Conservation (phyloP, 2,888 invertebrate species). For the Cephus sareptanus region DNA sequence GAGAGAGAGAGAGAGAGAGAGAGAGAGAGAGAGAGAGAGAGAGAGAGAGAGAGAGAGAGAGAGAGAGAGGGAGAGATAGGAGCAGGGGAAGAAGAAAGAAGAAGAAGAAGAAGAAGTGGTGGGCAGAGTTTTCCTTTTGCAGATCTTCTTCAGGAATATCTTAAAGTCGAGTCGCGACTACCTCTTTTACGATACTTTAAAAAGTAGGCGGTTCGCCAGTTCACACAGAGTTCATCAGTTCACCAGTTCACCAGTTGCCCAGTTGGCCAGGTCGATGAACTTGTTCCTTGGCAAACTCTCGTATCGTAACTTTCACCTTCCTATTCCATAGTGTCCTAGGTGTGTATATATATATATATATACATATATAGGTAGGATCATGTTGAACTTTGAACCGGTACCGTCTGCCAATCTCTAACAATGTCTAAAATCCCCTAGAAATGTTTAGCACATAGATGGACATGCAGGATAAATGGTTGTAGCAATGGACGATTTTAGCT, state of each 20-base stretch:
- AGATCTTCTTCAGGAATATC: neutral
- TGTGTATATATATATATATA: neutral
- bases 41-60: too few relatives aligned
- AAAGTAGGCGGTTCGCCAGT: neutral
- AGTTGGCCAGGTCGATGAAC: neutral
- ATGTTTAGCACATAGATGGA: neutral
- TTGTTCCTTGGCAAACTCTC: neutral
- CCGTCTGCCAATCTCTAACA: neutral
- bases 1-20: too few relatives aligned
- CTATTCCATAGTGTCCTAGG: neutral
- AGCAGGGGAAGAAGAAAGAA: neutral
- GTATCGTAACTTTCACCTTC: neutral
- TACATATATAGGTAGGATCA: neutral
- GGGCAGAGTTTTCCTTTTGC: neutral
- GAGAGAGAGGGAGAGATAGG: too few relatives aligned
- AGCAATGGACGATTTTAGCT: neutral
- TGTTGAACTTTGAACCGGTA: neutral
- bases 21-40: too few relatives aligned
- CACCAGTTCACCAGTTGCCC: neutral
- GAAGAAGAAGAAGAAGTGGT: neutral
- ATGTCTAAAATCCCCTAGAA: neutral
- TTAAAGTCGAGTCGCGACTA: neutral
- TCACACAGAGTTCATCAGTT: neutral
- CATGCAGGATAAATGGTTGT: neutral
- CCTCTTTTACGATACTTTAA: neutral